Base-by-base conservation (phyloP, 2,888 invertebrate genomes). In the Athalia rosae region DNA sequence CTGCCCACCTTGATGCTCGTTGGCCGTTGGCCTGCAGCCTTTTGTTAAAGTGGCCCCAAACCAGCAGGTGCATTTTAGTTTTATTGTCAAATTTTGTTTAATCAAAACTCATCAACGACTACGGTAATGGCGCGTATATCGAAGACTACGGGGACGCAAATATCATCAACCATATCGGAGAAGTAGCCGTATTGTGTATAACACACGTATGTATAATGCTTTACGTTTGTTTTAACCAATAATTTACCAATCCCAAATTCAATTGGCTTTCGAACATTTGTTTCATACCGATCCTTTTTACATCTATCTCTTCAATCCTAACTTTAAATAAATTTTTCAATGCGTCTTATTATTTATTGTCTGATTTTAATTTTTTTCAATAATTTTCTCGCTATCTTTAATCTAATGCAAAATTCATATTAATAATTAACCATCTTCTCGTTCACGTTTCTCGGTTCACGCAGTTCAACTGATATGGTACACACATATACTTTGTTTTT, bases 71-170 rank as follows among this genome's bases (percentile, higher is more conserved):
- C 56, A 77, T 76, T 58, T 71, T 28, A 58, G 28, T 28, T 58
- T 71, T 58, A 71, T 71, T 71, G 13, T 71, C 43, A 1, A 45
- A 58, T 71, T 71, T 58, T 3, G 15, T 58, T 81, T 15, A 58
- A 71, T 28, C 28, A 28, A 28, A 28, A 28, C 28, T 28, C 28
- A 28, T 28, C 45, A 58, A 71, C 58, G 41, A 56, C 82, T 79
- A 84, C 84, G 84, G 84, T 86, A 84, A 87, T 87, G 86, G 85
- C 85, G 85, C 85, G 85, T 84, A 80, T 76, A 81, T 82, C 84
- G 85, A 84, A 82, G 28, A 28, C 28, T 76, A 81, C 83, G 79
- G 77, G 80, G 83, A 81, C 80, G 79, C 78, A 80, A 82, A 84
- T 83, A 80, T 83, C 83, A 84, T 83, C 81, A 79, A 83, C 78